Evolutionary conservation across 2,797 vertebrate genomes (phyloP).

Genomic region (Smutsia gigantea): DNA sequence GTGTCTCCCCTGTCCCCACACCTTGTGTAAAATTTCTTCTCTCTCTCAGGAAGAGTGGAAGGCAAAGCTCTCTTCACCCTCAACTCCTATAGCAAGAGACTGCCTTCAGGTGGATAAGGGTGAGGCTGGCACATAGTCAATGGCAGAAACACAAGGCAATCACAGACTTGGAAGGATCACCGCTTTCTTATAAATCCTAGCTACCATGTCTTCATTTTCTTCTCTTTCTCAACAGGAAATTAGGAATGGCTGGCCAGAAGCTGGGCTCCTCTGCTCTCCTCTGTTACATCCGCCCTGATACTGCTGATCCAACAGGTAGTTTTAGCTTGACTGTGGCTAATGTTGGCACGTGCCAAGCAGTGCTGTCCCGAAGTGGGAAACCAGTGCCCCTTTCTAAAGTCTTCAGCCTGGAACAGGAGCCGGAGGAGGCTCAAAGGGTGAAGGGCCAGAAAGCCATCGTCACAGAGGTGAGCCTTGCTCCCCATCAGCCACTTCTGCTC

Average conservation of each 20-base stretch:
- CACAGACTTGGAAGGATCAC: not conserved
- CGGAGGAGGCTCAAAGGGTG: constrained; percentile 94
- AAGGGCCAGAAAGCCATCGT: constrained; percentile 97
- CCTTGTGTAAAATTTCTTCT: not conserved
- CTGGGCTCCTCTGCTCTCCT: constrained; percentile 96
- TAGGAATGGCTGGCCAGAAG: constrained; percentile 98
- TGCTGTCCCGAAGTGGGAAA: constrained; percentile 93
- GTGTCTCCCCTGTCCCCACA: not conserved
- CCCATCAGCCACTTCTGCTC: not conserved
- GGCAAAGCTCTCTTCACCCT: not conserved
- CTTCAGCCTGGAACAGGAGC: constrained; percentile 94
- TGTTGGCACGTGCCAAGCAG: constrained; percentile 95
- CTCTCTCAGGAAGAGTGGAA: not conserved
- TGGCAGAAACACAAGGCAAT: not conserved
- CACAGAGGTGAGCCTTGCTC: constrained; percentile 92
- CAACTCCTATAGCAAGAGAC: not conserved
- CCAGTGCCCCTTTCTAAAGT: constrained; percentile 94
- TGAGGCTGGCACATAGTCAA: not conserved
- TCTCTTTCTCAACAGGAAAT: constrained; percentile 89
- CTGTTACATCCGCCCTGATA: constrained; percentile 94
- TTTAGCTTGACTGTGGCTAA: constrained; percentile 96
- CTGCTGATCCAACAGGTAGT: constrained; percentile 89
- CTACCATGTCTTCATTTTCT: not conserved
- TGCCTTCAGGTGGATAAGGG: not conserved
- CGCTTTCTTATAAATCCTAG: not conserved